phyloP scores from a whole-genome alignment of 2,113 vertebrate species.

The Perccottus glenii region DNA sequence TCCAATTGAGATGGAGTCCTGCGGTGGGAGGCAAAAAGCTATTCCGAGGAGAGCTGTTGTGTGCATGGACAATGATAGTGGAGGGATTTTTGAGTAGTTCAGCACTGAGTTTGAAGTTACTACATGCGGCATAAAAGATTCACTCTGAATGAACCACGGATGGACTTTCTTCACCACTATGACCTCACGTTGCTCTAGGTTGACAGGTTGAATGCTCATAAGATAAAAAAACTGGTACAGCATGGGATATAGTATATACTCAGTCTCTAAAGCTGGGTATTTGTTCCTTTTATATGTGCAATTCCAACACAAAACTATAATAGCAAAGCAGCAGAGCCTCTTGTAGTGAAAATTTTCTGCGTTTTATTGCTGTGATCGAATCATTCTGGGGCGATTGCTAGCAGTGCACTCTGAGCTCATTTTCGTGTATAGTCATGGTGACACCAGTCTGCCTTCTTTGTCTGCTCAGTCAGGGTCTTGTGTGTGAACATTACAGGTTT shows the following conservation, averaged over 20 bases:
- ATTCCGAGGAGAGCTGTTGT: slow-evolving; percentile 7
- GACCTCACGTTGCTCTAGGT: neutral
- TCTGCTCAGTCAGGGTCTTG: too few relatives aligned
- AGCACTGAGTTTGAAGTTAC: slow-evolving; percentile 21
- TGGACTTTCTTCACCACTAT: slow-evolving; percentile 31
- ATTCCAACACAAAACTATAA: neutral
- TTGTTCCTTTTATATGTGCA: neutral
- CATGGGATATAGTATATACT: neutral
- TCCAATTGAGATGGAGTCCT: slow-evolving; percentile 34
- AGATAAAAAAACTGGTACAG: neutral
- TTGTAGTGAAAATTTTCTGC: neutral
- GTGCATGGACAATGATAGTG: slow-evolving; percentile 12
- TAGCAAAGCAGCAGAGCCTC: neutral
- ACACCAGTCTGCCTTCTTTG: too few relatives aligned
- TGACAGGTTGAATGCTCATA: neutral
- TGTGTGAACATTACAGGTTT: too few relatives aligned
- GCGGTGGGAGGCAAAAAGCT: slow-evolving; percentile 19
- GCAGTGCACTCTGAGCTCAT: too few relatives aligned
- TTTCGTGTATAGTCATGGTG: too few relatives aligned
- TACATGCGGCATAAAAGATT: slow-evolving; percentile 12
- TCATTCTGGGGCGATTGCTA: too few relatives aligned
- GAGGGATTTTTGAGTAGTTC: slow-evolving; percentile 14
- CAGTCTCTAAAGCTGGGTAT: neutral
- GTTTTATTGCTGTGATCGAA: neutral
- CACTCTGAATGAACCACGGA: slow-evolving; percentile 18